A percentile compares a stretch with the other conserved stretches of the same genome.
Evolutionary conservation across 2,113 vertebrate genomes (phyloP).

Genomic region (Pitta sordida): DNA sequence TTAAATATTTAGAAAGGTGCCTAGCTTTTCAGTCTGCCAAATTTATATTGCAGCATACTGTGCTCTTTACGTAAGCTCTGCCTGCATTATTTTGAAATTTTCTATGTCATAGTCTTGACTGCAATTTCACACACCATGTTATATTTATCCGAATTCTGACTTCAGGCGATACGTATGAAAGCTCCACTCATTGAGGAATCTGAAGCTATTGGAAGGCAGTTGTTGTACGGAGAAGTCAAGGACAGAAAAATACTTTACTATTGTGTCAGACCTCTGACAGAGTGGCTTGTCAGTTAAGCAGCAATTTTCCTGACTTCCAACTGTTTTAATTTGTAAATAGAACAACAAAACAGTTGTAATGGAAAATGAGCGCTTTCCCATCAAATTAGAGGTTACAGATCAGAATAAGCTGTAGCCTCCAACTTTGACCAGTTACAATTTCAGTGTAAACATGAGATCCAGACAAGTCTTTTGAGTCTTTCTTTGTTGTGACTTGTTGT

Average conservation of each 20-base stretch:
- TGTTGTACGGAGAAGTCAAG: background rate
- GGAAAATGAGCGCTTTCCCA: background rate
- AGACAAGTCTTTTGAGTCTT: background rate
- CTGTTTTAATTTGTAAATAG: slow-evolving; percentile 11
- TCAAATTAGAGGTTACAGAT: background rate
- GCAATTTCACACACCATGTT: background rate
- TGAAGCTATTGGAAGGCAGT: background rate
- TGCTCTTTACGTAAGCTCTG: background rate
- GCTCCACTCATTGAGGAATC: background rate
- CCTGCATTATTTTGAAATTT: background rate
- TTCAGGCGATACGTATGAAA: background rate
- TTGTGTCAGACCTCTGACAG: background rate
- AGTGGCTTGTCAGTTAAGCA: background rate
- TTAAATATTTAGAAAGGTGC: background rate
- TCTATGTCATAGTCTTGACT: background rate
- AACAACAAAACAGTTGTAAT: background rate
- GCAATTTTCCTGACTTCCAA: background rate
- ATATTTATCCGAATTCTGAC: background rate
- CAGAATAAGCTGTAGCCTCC: background rate
- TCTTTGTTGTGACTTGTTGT: background rate
- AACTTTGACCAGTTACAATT: background rate
- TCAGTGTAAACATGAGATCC: background rate
- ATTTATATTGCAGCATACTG: background rate
- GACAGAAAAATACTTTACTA: background rate
- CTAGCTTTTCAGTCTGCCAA: background rate